These are phyloP conservation scores for Alexandromys fortis DNA, from an alignment of 2,113 vertebrate genomes.

Conservation along the genomic window DNA sequence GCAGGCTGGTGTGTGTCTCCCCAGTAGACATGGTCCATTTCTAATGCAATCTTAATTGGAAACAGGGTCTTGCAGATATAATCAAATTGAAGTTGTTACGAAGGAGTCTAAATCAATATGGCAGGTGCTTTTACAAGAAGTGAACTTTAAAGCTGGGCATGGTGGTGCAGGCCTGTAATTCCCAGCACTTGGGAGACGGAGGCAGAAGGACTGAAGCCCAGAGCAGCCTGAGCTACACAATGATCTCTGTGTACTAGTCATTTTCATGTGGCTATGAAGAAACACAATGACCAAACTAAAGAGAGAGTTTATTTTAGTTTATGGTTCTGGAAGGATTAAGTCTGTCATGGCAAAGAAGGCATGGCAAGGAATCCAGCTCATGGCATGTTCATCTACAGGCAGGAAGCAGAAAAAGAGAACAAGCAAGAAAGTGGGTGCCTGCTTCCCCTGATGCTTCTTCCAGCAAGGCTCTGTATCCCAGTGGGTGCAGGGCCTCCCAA, in stretches of 20 bases:
- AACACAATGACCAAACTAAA: not conserved
- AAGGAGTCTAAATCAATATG: not conserved
- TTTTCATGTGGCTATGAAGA: not conserved
- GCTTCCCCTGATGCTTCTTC: not conserved
- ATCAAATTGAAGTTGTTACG: not conserved
- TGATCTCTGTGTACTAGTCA: not conserved
- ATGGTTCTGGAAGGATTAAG: not conserved
- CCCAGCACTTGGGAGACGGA: not conserved
- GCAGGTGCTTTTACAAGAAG: not conserved
- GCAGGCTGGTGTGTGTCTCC: not conserved
- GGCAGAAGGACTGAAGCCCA: not conserved
- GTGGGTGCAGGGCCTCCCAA: not conserved
- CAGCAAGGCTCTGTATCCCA: not conserved
- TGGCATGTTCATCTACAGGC: not conserved
- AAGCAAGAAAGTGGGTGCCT: not conserved
- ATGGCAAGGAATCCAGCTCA: too few species aligned
- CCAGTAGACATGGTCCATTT: not conserved
- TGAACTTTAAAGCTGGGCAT: not conserved
- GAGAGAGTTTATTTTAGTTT: not conserved
- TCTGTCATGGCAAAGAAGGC: not conserved
- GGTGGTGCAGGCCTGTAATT: not conserved
- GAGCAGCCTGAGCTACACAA: not conserved
- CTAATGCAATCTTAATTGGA: slow-evolving; percentile 22
- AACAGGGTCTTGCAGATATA: slow-evolving; percentile 5
- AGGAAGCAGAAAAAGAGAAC: not conserved